Percentiles rank a stretch among this genome's conserved stretches.
Conservation (phyloP, 2,113 vertebrate genomes). For the Hemibates koningsi region DNA sequence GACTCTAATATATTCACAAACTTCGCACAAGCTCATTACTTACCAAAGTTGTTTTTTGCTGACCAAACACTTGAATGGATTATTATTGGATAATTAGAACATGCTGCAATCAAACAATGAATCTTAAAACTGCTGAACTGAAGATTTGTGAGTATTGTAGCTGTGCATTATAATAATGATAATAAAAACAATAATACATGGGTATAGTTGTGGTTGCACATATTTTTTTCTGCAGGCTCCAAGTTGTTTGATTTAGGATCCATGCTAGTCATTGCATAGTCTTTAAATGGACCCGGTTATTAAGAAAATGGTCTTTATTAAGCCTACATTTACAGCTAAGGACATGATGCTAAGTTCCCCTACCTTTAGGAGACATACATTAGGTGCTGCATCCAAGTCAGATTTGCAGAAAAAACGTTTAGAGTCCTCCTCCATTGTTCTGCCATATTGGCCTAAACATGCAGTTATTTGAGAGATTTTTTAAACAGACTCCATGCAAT, state of each 20-base stretch:
- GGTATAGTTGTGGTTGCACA: neutral
- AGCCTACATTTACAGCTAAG: neutral
- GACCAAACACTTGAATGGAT: constrained; percentile 42
- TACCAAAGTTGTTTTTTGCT: constrained; percentile 46
- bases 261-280: neutral
- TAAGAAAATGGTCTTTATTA: neutral
- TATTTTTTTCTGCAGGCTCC: neutral
- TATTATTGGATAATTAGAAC: constrained; percentile 51
- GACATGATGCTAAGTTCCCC: neutral
- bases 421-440: neutral
- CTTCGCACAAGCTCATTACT: constrained; percentile 36
- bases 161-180: neutral
- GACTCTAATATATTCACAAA: constrained; percentile 32
- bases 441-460: neutral
- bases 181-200: neutral
- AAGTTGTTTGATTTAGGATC: neutral
- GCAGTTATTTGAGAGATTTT: neutral
- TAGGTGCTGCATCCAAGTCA: neutral
- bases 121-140: constrained; percentile 35
- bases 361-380: neutral
- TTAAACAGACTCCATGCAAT: neutral
- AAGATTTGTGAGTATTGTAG: neutral
- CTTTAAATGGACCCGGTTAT: neutral
- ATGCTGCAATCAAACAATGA: constrained; percentile 27
- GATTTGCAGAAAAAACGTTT: neutral